phyloP scores from a whole-genome alignment of 2,888 invertebrate genomes.

The Mythimna ferrago region DNA sequence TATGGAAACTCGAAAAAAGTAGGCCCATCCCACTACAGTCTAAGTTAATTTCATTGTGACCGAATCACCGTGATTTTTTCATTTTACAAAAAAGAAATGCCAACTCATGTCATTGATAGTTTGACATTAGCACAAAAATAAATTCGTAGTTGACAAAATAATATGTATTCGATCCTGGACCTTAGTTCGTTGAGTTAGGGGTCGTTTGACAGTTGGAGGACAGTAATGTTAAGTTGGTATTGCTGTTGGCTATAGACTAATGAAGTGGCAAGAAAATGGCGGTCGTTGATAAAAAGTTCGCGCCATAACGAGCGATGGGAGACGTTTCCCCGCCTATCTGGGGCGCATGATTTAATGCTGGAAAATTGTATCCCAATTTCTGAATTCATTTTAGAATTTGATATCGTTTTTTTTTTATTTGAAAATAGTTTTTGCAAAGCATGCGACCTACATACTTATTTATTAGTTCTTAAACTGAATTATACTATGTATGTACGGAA shows the following conservation, averaged over 20 bases:
- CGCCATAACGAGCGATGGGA: conserved; percentile 55
- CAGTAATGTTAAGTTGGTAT: conserved; percentile 26
- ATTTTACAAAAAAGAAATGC: conserved; percentile 50
- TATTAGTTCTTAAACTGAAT: no score
- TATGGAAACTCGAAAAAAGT: conserved; percentile 50
- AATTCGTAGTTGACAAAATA: not conserved
- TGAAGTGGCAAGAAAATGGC: conserved; percentile 62
- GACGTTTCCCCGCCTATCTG: conserved; percentile 47
- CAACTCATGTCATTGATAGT: conserved; percentile 49
- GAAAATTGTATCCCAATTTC: conserved; percentile 25
- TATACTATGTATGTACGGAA: no score
- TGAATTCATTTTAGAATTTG: conserved; percentile 6
- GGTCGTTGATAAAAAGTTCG: conserved; percentile 50
- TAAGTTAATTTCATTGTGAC: conserved; percentile 52
- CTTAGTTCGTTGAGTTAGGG: conserved; percentile 1
- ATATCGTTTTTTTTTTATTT: not conserved
- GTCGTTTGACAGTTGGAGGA: not conserved
- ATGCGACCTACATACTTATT: not conserved
- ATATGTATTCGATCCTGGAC: conserved; percentile 13
- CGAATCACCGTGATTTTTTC: conserved; percentile 61
- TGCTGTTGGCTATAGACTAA: conserved; percentile 57
- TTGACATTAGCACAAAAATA: conserved; percentile 45
- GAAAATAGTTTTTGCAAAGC: not conserved
- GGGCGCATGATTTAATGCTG: conserved; percentile 23
- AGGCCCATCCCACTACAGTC: conserved; percentile 38